Conservation (phyloP, 2,888 invertebrate genomes). For the Oscheius sp. region DNA sequence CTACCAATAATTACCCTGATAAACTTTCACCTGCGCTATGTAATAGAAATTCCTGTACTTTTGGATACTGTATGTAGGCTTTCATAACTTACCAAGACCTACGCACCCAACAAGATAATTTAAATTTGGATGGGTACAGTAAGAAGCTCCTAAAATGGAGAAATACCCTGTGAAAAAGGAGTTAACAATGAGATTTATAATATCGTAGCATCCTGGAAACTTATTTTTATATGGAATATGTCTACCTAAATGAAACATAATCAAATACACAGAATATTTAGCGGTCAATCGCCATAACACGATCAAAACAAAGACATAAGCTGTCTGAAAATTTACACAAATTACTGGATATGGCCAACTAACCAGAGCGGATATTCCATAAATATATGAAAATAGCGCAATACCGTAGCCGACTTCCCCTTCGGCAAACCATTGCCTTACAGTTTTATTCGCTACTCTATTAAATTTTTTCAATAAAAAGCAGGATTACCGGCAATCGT, state of each 20-base stretch:
- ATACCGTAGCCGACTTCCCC: not conserved
- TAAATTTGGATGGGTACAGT: slow-evolving; percentile 18
- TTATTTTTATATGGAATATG: too few species aligned
- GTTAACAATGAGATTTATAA: not conserved
- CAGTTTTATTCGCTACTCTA: slow-evolving; percentile 1
- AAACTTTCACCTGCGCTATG: too few species aligned
- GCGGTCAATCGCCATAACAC: not conserved
- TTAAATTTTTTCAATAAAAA: too few species aligned
- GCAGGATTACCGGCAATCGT: not conserved
- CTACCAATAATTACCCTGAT: too few species aligned
- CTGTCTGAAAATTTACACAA: not conserved
- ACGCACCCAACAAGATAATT: slow-evolving; percentile 9
- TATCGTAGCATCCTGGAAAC: not conserved
- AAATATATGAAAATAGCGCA: not conserved
- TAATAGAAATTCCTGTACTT: too few species aligned
- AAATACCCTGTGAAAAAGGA: slow-evolving; percentile 1
- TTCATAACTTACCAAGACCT: not conserved
- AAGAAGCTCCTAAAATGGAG: slow-evolving; percentile 5
- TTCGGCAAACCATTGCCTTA: slow-evolving; percentile 3
- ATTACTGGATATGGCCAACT: too few species aligned
- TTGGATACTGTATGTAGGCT: too few species aligned
- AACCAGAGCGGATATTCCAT: not conserved
- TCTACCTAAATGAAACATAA: not conserved
- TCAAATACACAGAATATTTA: not conserved
- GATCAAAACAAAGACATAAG: not conserved